These are phyloP conservation scores for Phylloscopus trochilus DNA, from an alignment of 2,113 vertebrate genomes.

Conservation along the genomic window DNA sequence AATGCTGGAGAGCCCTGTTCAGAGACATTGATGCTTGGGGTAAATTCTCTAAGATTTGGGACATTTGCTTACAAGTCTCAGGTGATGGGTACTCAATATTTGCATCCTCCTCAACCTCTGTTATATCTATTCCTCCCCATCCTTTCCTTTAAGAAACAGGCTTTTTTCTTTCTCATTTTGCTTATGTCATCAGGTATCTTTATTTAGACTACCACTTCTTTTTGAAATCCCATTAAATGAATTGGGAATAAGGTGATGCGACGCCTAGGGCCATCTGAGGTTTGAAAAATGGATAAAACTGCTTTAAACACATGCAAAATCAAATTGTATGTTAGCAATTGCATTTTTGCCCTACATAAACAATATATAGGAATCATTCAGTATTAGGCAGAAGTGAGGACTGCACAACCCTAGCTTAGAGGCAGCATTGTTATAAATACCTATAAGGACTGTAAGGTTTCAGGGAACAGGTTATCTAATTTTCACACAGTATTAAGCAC, in stretches of 20 bases:
- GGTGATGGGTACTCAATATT: not conserved
- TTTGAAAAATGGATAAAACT: not conserved
- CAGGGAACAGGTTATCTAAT: not conserved
- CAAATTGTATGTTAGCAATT: not conserved
- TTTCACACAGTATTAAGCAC: not conserved
- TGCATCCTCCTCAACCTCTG: not conserved
- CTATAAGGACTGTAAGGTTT: not conserved
- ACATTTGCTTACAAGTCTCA: not conserved
- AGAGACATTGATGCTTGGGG: not conserved
- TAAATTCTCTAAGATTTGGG: not conserved
- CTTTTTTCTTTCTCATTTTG: not conserved
- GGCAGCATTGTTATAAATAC: not conserved
- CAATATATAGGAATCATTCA: not conserved
- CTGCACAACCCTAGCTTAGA: not conserved
- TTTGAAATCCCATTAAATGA: not conserved
- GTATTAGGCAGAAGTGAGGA: not conserved
- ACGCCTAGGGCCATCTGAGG: not conserved
- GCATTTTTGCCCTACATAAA: constrained; percentile 15
- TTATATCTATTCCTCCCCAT: not conserved
- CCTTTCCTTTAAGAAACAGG: not conserved
- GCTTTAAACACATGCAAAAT: not conserved
- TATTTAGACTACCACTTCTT: not conserved
- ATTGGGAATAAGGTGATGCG: not conserved
- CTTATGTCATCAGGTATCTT: not conserved
- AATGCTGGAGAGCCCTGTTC: not conserved